These are phyloP conservation scores for Pycnonotus jocosus DNA, from an alignment of 2,113 vertebrate genomes.

Conservation along the genomic window DNA sequence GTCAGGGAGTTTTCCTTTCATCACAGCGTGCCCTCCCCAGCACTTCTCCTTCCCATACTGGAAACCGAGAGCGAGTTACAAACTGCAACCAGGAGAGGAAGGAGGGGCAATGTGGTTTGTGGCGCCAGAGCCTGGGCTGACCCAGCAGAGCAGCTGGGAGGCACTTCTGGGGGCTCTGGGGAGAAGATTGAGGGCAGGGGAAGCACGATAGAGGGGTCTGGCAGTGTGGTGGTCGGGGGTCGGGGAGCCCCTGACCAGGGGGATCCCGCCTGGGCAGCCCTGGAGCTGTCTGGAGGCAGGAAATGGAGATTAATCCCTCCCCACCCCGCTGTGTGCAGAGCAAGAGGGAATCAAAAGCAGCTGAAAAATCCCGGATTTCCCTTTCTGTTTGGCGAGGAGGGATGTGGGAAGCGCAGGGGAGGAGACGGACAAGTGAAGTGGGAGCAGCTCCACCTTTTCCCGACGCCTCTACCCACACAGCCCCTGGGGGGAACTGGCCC, in stretches of 20 bases:
- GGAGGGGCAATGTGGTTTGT: neutral
- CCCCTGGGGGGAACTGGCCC: neutral
- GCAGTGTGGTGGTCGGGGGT: neutral
- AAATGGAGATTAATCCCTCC: slow-evolving; percentile 16
- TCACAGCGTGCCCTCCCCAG: neutral
- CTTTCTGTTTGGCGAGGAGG: neutral
- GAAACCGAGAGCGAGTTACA: neutral
- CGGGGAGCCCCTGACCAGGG: neutral
- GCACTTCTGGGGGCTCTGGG: neutral
- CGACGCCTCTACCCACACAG: accelerated
- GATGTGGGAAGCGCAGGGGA: neutral
- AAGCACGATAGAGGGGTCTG: neutral
- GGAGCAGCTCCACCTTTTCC: neutral
- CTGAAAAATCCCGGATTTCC: slow-evolving; percentile 45
- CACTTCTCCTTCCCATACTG: neutral
- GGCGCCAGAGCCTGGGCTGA: neutral
- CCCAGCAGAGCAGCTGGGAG: neutral
- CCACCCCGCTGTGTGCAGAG: neutral
- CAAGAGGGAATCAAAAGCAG: neutral
- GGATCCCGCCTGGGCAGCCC: neutral
- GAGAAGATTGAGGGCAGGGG: neutral
- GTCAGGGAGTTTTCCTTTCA: neutral
- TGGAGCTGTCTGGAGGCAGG: neutral
- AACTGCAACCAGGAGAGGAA: neutral
- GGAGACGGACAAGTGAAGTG: accelerated